Base-by-base conservation (phyloP, 2,888 invertebrate genomes). In the Melinaea menophilus region DNA sequence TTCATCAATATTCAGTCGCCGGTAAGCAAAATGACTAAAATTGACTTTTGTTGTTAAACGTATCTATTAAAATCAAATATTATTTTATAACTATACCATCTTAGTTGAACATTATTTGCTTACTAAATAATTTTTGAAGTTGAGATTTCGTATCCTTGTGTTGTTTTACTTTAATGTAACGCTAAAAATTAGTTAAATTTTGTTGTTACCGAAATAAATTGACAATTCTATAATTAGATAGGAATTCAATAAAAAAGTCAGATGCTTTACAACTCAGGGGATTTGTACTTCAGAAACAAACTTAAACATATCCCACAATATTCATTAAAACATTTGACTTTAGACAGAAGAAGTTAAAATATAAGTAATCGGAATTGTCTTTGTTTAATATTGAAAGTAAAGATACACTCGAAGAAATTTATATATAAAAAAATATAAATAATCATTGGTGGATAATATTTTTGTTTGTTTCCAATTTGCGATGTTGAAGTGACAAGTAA, bases 1-100 rank as follows among this genome's bases (percentile, higher is more conserved):
- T 75, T 77, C 85, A 88, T 88, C 86, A 89, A 88, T 87, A 88
- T 88, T 86, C 87, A 84, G 80, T 74, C 74, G 76, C 79, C 77
- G 82, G 81, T 67, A 68, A 68, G 67, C 64, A 68, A 69, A 68
- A 68, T 63, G 68, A 63, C 65, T 69, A 67, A 68, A 72, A 71
- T 69, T 68, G 62, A 69, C 67, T 72, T 69, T 71, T 70, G 69
- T 66, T 68, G 63, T 72, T 69, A 70, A 71, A 70, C 66, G 62
- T 47, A 58, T 55, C 56, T 64, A 68, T 70, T 71, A 70, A 69
- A 72, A 70, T 69, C 69, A 64, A 67, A 69, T 71, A 71, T 71
- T 65, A 64, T 64, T 71, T 22, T 66, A 57, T 59, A 64, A 54
- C 60, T 58, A 31, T 31, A 11, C 7, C 22, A 31, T 51, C 41